phyloP scores from a whole-genome alignment of 2,797 vertebrate species.

The Taeniopygia guttata region DNA sequence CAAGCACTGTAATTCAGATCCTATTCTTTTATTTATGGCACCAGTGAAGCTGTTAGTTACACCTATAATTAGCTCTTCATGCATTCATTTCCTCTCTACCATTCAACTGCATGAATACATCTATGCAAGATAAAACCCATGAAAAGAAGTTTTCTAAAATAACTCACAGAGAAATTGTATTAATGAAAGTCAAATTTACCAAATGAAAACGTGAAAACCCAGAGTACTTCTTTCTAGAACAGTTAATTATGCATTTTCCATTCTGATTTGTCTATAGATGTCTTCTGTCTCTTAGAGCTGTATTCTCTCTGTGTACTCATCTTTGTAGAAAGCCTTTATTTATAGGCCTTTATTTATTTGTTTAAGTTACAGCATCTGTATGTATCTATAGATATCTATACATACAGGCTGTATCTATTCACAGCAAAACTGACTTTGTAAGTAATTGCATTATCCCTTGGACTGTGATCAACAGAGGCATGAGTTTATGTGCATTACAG shows the following conservation, averaged over 20 bases:
- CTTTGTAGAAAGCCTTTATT: background rate
- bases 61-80: background rate
- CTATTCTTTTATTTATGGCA: background rate
- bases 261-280: background rate
- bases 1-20: background rate
- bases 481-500: background rate
- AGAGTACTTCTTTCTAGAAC: background rate
- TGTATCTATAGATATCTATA: no score
- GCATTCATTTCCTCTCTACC: background rate
- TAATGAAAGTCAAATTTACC: background rate
- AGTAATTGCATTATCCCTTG: background rate
- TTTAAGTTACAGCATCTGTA: background rate
- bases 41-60: background rate
- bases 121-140: background rate
- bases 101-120: background rate
- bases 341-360: background rate
- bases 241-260: background rate
- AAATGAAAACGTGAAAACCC: background rate
- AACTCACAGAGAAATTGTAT: background rate
- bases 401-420: background rate
- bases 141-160: background rate
- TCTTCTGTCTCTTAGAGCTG: accelerated
- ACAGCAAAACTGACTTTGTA: background rate
- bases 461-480: background rate
- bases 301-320: background rate